Conservation (phyloP, 2,113 vertebrate species). For the Bothrops jararaca region DNA sequence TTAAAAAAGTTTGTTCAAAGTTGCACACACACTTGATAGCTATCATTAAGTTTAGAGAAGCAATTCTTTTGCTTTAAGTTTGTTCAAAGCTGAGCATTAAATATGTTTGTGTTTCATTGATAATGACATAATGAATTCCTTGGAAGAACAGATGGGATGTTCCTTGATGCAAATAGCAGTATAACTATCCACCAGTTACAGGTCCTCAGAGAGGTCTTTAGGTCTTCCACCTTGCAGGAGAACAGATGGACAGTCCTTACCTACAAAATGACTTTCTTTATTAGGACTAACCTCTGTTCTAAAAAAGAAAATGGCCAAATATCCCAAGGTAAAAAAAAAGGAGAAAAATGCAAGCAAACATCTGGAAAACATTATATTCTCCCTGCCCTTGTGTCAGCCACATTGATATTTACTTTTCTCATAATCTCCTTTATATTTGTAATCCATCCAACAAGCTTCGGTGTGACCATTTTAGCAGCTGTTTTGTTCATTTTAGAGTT, state of each 20-base stretch:
- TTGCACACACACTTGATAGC: not conserved
- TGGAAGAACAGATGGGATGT: constrained; percentile 25
- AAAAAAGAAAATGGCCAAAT: constrained; percentile 1
- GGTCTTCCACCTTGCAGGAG: not conserved
- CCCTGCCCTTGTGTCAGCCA: not conserved
- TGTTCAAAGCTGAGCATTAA: not conserved
- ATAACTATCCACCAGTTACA: constrained; percentile 16
- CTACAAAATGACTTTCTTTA: not conserved
- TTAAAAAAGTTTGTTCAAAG: not conserved
- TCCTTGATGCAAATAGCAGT: constrained; percentile 19
- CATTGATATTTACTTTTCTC: not conserved
- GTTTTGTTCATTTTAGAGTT: not conserved
- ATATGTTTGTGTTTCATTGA: not conserved
- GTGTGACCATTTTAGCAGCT: not conserved
- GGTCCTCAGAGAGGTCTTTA: not conserved
- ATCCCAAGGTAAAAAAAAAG: not conserved
- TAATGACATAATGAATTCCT: constrained; percentile 4
- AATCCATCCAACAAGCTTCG: not conserved
- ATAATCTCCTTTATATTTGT: not conserved
- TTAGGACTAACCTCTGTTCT: constrained; percentile 1
- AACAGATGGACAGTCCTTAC: constrained; percentile 1
- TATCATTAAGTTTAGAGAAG: not conserved
- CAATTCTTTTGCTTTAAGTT: not conserved
- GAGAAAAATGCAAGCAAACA: not conserved
- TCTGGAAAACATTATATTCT: not conserved